Percentiles rank a stretch among this genome's conserved stretches.
These are phyloP conservation scores for Ictalurus punctatus DNA, from an alignment of 2,113 vertebrate species.

Conservation along the genomic window DNA sequence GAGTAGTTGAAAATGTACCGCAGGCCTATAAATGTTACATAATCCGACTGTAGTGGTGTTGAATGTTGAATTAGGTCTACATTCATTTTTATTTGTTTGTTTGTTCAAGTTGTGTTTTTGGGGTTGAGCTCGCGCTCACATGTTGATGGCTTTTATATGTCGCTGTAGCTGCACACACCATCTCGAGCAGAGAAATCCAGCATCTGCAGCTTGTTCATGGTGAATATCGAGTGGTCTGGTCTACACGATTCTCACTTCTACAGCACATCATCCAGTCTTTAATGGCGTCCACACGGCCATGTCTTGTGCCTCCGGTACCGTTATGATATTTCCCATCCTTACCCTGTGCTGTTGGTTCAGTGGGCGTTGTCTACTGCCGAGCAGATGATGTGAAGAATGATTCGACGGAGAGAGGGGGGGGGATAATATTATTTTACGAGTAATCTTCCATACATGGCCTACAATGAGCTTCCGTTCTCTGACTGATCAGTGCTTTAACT, in stretches of 20 bases:
- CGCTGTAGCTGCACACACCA: background rate
- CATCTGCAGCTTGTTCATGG: background rate
- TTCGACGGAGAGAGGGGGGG: background rate
- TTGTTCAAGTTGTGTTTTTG: background rate
- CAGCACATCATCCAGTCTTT: background rate
- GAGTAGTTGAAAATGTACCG: background rate
- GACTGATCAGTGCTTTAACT: background rate
- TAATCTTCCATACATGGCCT: background rate
- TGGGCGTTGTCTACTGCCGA: slow-evolving; percentile 69
- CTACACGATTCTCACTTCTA: background rate
- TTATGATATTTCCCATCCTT: slow-evolving; percentile 58
- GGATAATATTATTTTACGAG: background rate
- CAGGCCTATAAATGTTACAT: background rate
- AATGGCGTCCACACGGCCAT: slow-evolving; percentile 2
- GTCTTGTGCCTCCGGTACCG: slow-evolving; percentile 59
- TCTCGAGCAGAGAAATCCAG: background rate
- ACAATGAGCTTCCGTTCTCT: background rate
- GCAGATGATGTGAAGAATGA: slow-evolving; percentile 18
- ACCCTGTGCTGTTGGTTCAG: slow-evolving; percentile 57
- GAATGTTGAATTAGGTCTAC: background rate
- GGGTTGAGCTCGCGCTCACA: background rate
- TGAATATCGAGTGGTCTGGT: background rate
- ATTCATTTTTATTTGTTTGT: background rate
- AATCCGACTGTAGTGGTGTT: background rate
- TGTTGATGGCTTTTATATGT: background rate